phyloP scores from a whole-genome alignment of 1,140 invertebrate species.

The Chelonus insularis region DNA sequence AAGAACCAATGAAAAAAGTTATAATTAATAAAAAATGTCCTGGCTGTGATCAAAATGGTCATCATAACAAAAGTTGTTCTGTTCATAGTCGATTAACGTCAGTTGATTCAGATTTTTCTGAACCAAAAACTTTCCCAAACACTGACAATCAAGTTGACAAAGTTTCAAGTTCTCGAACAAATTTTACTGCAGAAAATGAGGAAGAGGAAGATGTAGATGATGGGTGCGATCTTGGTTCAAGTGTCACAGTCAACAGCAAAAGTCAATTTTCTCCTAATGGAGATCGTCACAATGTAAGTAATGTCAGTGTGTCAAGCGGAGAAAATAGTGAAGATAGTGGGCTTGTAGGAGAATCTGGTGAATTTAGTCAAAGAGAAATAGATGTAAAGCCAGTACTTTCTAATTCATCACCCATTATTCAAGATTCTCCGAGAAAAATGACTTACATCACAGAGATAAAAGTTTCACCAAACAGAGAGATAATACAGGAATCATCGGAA shows the following conservation, averaged over 20 bases:
- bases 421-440: conserved; percentile 43
- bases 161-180: background rate
- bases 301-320: conserved; percentile 52
- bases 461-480: conserved; percentile 47
- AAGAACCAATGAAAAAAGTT: conserved; percentile 50
- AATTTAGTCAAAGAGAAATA: conserved; percentile 39
- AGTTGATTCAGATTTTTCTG: background rate
- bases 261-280: conserved; percentile 32
- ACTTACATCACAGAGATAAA: conserved; percentile 62
- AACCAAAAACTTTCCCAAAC: conserved; percentile 5
- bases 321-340: conserved; percentile 56
- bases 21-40: conserved; percentile 44
- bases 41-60: conserved; percentile 41
- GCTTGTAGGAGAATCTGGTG: conserved; percentile 45
- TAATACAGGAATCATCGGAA: conserved; percentile 29
- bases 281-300: conserved; percentile 52
- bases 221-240: conserved; percentile 48
- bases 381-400: conserved; percentile 49
- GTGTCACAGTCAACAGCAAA: conserved; percentile 47
- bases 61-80: conserved; percentile 29
- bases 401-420: conserved; percentile 49
- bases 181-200: background rate
- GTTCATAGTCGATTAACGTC: background rate
- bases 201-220: conserved; percentile 37
- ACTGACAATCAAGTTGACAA: conserved; percentile 21